Evolutionary conservation across 1,140 invertebrate genomes (phyloP).

Genomic region (Drosophila grimshawi): DNA sequence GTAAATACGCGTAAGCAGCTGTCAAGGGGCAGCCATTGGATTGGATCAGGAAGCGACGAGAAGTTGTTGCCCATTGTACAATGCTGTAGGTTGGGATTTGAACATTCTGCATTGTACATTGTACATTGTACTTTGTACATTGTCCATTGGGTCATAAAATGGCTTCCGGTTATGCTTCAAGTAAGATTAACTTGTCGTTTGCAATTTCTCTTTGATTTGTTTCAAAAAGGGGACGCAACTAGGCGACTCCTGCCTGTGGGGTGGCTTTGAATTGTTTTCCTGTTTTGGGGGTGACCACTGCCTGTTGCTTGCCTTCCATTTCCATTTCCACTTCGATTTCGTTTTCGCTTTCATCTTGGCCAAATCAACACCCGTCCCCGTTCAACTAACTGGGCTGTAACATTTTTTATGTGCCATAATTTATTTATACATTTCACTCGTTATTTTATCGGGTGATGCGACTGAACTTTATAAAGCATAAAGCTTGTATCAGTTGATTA

Average conservation of each 20-base stretch:
- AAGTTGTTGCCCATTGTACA: constrained; percentile 9
- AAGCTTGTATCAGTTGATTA: background rate
- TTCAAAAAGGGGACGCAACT: constrained; percentile 41
- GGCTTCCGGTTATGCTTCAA: constrained; percentile 83
- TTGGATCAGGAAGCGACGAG: constrained; percentile 3
- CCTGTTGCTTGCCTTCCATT: constrained; percentile 33
- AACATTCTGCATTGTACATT: background rate
- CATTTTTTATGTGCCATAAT: constrained; percentile 2
- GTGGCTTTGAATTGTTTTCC: constrained; percentile 30
- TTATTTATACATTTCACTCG: constrained; percentile 21
- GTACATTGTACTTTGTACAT: constrained; percentile 45
- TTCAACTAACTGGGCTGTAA: background rate
- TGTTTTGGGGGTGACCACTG: constrained; percentile 3
- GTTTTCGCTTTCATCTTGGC: constrained; percentile 73
- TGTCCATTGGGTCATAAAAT: constrained; percentile 83
- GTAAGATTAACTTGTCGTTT: constrained; percentile 84
- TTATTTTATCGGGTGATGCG: constrained; percentile 17
- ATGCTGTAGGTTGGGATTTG: background rate
- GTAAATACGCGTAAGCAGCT: constrained; percentile 51
- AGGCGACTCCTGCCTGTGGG: background rate
- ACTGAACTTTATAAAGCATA: background rate
- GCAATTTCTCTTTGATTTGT: constrained; percentile 84
- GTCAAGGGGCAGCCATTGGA: constrained; percentile 21
- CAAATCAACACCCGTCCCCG: background rate
- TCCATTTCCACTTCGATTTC: constrained; percentile 38